Conservation (phyloP, 2,797 vertebrate genomes). For the Coregonus ussuriensis region DNA sequence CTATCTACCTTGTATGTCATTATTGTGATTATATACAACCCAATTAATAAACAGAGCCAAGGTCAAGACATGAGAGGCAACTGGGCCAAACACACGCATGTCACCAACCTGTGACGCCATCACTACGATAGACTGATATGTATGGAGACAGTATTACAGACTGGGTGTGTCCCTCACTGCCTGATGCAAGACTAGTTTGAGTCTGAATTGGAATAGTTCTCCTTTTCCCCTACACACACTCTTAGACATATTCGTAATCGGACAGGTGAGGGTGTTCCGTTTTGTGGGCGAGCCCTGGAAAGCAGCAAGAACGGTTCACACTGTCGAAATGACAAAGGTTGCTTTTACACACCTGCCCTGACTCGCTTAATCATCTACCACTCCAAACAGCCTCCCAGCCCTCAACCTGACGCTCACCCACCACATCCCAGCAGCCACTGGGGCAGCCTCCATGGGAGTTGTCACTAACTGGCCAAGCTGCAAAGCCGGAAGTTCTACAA, state of each 20-base stretch:
- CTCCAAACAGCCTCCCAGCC: conserved; percentile 81
- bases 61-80: not conserved
- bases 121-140: not conserved
- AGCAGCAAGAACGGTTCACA: conserved; percentile 69
- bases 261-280: conserved; percentile 66
- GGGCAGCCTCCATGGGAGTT: conserved; percentile 26
- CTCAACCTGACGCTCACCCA: too few species aligned
- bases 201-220: not conserved
- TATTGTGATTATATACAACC: not conserved
- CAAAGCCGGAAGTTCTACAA: not conserved
- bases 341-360: conserved; percentile 96
- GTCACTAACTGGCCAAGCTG: not conserved
- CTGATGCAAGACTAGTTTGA: not conserved
- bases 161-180: conserved; percentile 17
- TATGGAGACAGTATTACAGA: not conserved
- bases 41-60: not conserved
- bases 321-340: conserved; percentile 95
- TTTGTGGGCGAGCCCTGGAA: conserved; percentile 59
- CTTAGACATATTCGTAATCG: conserved; percentile 25
- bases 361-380: conserved; percentile 98
- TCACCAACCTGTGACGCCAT: conserved; percentile 1
- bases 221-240: conserved; percentile 21
- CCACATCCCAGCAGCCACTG: conserved; percentile 67
- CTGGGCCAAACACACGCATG: not conserved
- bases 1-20: not conserved